phyloP scores from a whole-genome alignment of 2,888 invertebrate species.

The Drosophila buzzatii region DNA sequence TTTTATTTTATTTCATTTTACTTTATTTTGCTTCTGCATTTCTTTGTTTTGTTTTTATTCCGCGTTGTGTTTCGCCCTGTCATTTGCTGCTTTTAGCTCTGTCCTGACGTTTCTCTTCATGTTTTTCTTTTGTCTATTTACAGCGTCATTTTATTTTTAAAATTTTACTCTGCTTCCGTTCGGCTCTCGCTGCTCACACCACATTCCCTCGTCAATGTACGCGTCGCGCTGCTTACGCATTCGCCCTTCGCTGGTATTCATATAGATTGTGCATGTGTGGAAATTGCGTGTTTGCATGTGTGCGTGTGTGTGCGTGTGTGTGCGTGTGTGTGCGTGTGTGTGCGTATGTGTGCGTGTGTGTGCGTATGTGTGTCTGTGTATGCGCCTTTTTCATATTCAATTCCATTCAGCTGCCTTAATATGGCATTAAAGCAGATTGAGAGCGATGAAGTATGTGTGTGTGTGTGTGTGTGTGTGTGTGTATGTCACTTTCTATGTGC shows the following conservation, averaged over 20 bases:
- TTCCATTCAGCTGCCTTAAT: conserved; percentile 67
- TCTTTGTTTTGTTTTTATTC: conserved; percentile 24
- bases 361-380: too few relatives aligned
- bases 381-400: conserved; percentile 59
- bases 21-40: conserved; percentile 11
- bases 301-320: conserved; percentile 20
- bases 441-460: conserved; percentile 26
- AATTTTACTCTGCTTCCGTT: conserved; percentile 63
- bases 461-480: conserved; percentile 16
- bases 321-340: too few relatives aligned
- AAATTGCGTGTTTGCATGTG: conserved; percentile 13
- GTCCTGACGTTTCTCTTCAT: conserved; percentile 36
- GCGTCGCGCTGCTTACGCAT: conserved; percentile 61
- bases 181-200: conserved; percentile 6
- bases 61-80: conserved; percentile 33
- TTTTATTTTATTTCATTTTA: conserved; percentile 2
- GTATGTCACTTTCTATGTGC: conserved; percentile 6
- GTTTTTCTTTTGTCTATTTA: conserved; percentile 69
- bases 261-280: conserved; percentile 15
- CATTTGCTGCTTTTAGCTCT: conserved; percentile 39
- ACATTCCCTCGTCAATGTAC: conserved; percentile 18
- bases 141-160: conserved; percentile 68
- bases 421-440: conserved; percentile 70
- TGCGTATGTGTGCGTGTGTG: too few relatives aligned
- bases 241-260: conserved; percentile 38